Evolutionary conservation across 2,888 invertebrate genomes (phyloP), one percentile per base, ranked within the genome.

Genomic region (Bembecia ichneumoniformis): DNA sequence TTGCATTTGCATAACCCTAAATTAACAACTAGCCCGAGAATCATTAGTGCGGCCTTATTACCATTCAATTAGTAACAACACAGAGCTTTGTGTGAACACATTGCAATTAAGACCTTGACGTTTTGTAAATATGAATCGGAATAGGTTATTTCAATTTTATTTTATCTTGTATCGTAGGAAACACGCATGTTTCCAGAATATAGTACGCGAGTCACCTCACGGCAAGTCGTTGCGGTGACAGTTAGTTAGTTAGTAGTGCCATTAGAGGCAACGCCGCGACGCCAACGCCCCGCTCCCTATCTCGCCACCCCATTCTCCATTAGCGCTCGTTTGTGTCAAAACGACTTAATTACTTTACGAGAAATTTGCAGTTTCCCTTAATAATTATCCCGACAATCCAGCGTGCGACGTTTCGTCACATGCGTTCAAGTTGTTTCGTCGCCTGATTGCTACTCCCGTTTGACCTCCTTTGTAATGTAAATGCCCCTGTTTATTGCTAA

Each of bases 181-280:
- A 28, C 28, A 28, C 28, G 28, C 9, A 28, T 7, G 28, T 28
- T 28, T 9, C 28, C 9, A 9, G 28, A 28, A 28, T 28, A 9
- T 28, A 28, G 28, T 40, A 11, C 62, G 58, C 65, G 63, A 62
- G 60, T 59, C 62, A 66, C 63, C 66, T 55, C 66, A 64, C 59
- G 59, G 65, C 65, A 65, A 71, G 68, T 69, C 73, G 75, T 74
- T 79, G 76, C 63, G 77, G 77, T 68, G 71, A 75, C 76, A 74
- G 73, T 80, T 77, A 78, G 74, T 77, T 76, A 72, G 76, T 75
- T 76, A 79, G 78, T 78, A 74, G 77, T 72, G 75, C 74, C 75
- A 79, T 80, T 80, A 77, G 73, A 69, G 71, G 67, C 63, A 64
- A 65, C 66, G 67, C 68, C 71, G 67, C 65, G 65, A 62, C 69